phyloP scores from a whole-genome alignment of 2,888 invertebrate species.

The Nipponacmea schrenckii region DNA sequence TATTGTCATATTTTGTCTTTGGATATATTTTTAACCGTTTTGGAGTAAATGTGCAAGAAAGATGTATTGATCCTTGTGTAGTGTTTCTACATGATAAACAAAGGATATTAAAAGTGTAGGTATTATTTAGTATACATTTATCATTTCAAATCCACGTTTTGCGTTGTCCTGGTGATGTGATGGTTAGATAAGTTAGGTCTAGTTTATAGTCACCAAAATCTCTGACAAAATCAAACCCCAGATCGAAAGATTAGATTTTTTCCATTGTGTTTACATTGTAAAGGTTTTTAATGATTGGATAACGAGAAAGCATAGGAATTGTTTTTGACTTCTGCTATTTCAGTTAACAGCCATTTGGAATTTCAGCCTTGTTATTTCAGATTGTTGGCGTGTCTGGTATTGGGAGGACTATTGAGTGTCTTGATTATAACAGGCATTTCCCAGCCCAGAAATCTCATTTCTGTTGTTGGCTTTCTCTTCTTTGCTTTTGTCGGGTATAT shows the following conservation, averaged over 20 bases:
- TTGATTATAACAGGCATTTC: conserved; percentile 73
- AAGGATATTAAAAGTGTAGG: too few relatives aligned
- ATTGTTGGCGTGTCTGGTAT: background rate
- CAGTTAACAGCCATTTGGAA: conserved; percentile 67
- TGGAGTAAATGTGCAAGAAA: conserved; percentile 26
- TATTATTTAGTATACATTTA: too few relatives aligned
- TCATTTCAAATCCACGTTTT: too few relatives aligned
- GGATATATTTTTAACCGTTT: conserved; percentile 33
- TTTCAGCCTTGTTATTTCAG: conserved; percentile 36
- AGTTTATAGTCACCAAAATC: too few relatives aligned
- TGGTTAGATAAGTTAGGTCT: too few relatives aligned
- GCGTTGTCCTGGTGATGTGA: too few relatives aligned
- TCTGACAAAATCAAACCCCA: too few relatives aligned
- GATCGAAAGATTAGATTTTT: too few relatives aligned
- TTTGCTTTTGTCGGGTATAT: conserved; percentile 76
- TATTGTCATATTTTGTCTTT: conserved; percentile 26
- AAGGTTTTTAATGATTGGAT: too few relatives aligned
- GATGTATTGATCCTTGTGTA: conserved; percentile 17
- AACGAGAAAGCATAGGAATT: too few relatives aligned
- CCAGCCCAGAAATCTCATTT: conserved; percentile 75
- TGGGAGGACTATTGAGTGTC: conserved; percentile 68
- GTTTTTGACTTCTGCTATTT: too few relatives aligned
- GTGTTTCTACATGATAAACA: conserved; percentile 12
- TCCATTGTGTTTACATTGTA: too few relatives aligned
- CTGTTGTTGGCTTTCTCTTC: conserved; percentile 76